Evolutionary conservation across 2,888 invertebrate genomes (phyloP).

Genomic region (Drosophila macrospina): DNA sequence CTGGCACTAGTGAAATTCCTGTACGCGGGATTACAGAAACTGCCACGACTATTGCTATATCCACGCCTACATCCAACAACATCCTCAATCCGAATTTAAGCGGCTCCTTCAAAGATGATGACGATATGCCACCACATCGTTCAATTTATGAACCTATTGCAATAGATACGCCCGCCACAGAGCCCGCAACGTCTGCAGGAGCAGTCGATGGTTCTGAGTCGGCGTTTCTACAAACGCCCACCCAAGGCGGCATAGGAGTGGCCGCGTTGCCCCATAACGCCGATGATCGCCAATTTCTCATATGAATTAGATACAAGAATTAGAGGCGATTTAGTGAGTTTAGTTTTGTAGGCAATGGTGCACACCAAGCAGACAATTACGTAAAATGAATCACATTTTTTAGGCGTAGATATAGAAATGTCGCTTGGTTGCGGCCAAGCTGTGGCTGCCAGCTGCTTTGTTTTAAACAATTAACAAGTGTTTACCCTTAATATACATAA

Average conservation of each 20-base stretch:
- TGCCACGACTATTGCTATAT: slow-evolving; percentile 41
- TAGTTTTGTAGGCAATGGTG: slow-evolving; percentile 42
- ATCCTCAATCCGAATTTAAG: slow-evolving; percentile 85
- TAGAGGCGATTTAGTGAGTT: slow-evolving; percentile 33
- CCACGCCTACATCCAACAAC: slow-evolving; percentile 83
- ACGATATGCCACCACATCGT: slow-evolving; percentile 79
- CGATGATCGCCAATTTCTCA: slow-evolving; percentile 68
- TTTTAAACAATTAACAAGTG: slow-evolving; percentile 78
- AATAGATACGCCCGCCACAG: slow-evolving; percentile 59
- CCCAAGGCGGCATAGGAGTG: slow-evolving; percentile 84
- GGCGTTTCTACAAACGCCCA: slow-evolving; percentile 83
- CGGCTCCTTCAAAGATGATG: slow-evolving; percentile 84
- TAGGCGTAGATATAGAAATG: slow-evolving; percentile 29
- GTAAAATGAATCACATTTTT: slow-evolving; percentile 17
- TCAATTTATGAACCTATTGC: slow-evolving; percentile 84
- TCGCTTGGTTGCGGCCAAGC: slow-evolving; percentile 47
- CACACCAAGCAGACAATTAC: slow-evolving; percentile 34
- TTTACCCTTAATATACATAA: slow-evolving; percentile 65
- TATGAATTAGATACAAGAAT: slow-evolving; percentile 51
- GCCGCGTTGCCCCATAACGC: slow-evolving; percentile 81
- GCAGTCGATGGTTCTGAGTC: slow-evolving; percentile 63
- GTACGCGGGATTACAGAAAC: slow-evolving; percentile 32
- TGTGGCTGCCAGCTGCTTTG: slow-evolving; percentile 72
- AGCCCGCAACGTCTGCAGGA: slow-evolving; percentile 34
- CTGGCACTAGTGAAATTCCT: slow-evolving; percentile 39